These are phyloP conservation scores for Corythaixoides concolor DNA, from an alignment of 2,113 vertebrate species.

Conservation along the genomic window DNA sequence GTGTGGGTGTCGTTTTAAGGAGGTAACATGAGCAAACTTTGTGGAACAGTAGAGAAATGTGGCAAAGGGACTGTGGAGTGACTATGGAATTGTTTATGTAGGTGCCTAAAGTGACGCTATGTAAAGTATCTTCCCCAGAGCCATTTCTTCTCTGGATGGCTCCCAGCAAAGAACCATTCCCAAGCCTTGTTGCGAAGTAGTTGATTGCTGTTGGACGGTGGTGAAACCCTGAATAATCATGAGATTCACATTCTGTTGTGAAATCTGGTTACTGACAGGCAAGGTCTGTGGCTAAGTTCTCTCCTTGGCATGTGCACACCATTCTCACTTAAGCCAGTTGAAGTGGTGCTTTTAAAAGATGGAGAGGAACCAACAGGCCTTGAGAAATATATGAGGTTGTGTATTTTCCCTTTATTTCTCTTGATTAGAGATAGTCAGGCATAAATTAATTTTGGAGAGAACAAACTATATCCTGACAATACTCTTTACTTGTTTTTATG, in stretches of 20 bases:
- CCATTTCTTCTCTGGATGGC: not conserved
- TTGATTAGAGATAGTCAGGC: slow-evolving; percentile 52
- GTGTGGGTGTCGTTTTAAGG: not conserved
- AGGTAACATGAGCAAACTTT: not conserved
- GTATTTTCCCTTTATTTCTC: slow-evolving; percentile 55
- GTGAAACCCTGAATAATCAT: not conserved
- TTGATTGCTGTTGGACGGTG: not conserved
- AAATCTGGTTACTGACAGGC: not conserved
- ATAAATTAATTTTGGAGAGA: slow-evolving; percentile 63
- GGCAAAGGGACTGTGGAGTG: not conserved
- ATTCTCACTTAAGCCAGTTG: not conserved
- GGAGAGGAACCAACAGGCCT: slow-evolving; percentile 14
- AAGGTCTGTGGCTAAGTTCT: not conserved
- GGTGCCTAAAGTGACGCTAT: not conserved
- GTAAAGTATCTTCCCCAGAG: not conserved
- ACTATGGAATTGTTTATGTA: not conserved
- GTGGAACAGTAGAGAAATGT: not conserved
- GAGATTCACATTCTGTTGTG: not conserved
- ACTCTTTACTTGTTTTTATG: slow-evolving; percentile 64
- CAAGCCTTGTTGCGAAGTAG: not conserved
- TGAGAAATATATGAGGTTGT: slow-evolving; percentile 9
- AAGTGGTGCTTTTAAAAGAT: slow-evolving; percentile 42
- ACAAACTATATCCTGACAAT: slow-evolving; percentile 49
- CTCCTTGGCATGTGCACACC: not conserved
- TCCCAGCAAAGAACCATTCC: not conserved